phyloP scores from a whole-genome alignment of 2,888 invertebrate species.

The Eupithecia insigniata region DNA sequence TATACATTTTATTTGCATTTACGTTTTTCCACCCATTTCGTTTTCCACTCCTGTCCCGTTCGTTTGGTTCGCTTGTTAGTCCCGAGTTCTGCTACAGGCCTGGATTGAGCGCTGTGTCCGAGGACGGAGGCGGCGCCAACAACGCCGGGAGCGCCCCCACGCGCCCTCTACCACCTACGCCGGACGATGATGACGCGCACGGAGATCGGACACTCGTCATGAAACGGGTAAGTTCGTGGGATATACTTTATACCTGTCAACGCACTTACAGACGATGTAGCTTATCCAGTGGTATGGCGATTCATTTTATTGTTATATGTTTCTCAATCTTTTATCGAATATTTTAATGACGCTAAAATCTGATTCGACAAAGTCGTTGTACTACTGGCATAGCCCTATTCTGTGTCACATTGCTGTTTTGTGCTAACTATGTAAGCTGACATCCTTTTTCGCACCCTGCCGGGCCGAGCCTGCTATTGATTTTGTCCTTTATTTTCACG shows the following conservation, averaged over 20 bases:
- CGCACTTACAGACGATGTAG: constrained; percentile 1
- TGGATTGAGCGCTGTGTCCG: constrained; percentile 82
- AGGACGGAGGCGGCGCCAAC: constrained; percentile 57
- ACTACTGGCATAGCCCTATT: constrained; percentile 19
- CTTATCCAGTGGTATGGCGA: neutral
- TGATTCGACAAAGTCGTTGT: neutral
- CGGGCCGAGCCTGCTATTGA: constrained; percentile 34
- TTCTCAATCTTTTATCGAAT: neutral
- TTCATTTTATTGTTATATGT: neutral
- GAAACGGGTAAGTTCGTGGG: constrained; percentile 90
- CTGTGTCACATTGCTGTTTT: constrained; percentile 32
- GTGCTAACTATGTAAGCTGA: constrained; percentile 45
- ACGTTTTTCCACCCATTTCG: constrained; percentile 45
- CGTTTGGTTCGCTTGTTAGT: constrained; percentile 83
- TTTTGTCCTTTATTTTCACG: constrained; percentile 60
- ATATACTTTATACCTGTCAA: neutral
- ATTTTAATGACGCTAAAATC: neutral
- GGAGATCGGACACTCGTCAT: constrained; percentile 96
- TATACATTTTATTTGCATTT: constrained; percentile 53
- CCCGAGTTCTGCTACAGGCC: constrained; percentile 93
- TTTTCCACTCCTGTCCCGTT: constrained; percentile 48
- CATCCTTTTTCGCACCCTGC: constrained; percentile 36
- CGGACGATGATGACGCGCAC: constrained; percentile 93
- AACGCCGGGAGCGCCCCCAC: constrained; percentile 91
- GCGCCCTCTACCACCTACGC: constrained; percentile 96